Evolutionary conservation across 2,113 vertebrate genomes (phyloP), one percentile per base, ranked within the genome.

Genomic region (Pelusios castaneus): DNA sequence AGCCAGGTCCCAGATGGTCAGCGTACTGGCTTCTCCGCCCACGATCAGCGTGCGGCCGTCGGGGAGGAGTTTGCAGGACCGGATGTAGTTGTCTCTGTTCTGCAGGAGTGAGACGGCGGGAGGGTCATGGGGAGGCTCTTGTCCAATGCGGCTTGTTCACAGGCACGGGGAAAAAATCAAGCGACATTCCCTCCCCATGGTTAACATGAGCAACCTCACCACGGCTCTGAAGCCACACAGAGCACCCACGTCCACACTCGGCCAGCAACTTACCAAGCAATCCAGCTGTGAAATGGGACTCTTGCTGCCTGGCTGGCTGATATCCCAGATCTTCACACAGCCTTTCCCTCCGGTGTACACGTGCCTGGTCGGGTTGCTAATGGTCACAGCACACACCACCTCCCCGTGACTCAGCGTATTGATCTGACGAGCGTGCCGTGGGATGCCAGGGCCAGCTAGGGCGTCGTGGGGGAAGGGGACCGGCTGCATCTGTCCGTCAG

Each of bases 81-180:
- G 99, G 98, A 99, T 99, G 97, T 99, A 99, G 98, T 99, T 99
- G 97, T 99, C 99, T 85, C 99, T 97, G 98, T 99, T 99, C 99
- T 99, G 98, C 80, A 97, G 45, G 31, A 1, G 27, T 80, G 49
- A 49, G 49, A n/a, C 0, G 25, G 1, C 9, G 4, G 19, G 2
- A 1, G 6, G 5, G 25, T 52, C 8, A 89, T 45, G 0, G 1
- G 14, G 14, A 31, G 49, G 0, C 2, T 0, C 7, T 3, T 8
- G 49, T 12, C 27, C 0, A 10, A 7, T 29, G 10, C 29, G 6
- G 10, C 5, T 0, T 7, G 0, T 47, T 2, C 3, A 1, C 5
- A 22, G 29, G 27, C 0, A 21, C 13, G 1, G 6, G 14, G 24
- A 1, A 4, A 49, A 1, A 4, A 49, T 10, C 12, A 5, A 25